phyloP scores from a whole-genome alignment of 2,113 vertebrate species.

The Dunckerocampus dactyliophorus region DNA sequence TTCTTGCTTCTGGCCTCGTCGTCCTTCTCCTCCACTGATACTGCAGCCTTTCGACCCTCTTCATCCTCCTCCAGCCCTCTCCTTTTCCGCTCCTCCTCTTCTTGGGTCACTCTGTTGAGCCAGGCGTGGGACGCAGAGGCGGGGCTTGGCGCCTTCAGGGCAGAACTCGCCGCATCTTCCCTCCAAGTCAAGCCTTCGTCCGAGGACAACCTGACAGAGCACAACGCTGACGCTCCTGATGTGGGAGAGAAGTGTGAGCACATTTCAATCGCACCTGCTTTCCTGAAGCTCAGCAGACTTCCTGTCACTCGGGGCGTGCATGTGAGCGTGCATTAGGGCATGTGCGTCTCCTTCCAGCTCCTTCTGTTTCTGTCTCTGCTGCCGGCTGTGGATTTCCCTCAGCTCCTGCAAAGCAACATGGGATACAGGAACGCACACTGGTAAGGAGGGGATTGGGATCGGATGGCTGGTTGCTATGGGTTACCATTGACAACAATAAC shows the following conservation, averaged over 20 bases:
- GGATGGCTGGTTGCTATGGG: slow-evolving; percentile 44
- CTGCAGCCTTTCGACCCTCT: slow-evolving; percentile 55
- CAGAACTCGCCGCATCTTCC: slow-evolving; percentile 42
- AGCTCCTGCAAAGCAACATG: slow-evolving; percentile 81
- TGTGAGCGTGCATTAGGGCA: slow-evolving; percentile 41
- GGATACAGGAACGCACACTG: slow-evolving; percentile 45
- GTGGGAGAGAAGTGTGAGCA: background rate
- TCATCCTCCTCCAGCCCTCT: slow-evolving; percentile 77
- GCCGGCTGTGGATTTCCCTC: slow-evolving; percentile 89
- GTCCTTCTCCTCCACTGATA: slow-evolving; percentile 49
- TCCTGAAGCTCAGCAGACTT: slow-evolving; percentile 64
- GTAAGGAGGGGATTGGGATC: slow-evolving; percentile 51
- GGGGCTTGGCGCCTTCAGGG: slow-evolving; percentile 43
- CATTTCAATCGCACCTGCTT: slow-evolving; percentile 44
- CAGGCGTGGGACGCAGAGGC: slow-evolving; percentile 63
- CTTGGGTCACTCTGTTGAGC: slow-evolving; percentile 76
- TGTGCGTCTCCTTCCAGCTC: slow-evolving; percentile 63
- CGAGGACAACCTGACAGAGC: slow-evolving; percentile 47
- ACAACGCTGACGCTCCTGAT: background rate
- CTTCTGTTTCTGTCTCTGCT: slow-evolving; percentile 90
- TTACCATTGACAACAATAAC: slow-evolving; percentile 43
- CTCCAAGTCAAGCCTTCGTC: slow-evolving; percentile 60
- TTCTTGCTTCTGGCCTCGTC: slow-evolving; percentile 61
- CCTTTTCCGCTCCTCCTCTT: slow-evolving; percentile 76
- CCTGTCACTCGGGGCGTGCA: slow-evolving; percentile 44